A percentile compares a stretch with the other conserved stretches of the same genome.
Conservation (phyloP, 2,113 vertebrate genomes). For the Scolopax mira region DNA sequence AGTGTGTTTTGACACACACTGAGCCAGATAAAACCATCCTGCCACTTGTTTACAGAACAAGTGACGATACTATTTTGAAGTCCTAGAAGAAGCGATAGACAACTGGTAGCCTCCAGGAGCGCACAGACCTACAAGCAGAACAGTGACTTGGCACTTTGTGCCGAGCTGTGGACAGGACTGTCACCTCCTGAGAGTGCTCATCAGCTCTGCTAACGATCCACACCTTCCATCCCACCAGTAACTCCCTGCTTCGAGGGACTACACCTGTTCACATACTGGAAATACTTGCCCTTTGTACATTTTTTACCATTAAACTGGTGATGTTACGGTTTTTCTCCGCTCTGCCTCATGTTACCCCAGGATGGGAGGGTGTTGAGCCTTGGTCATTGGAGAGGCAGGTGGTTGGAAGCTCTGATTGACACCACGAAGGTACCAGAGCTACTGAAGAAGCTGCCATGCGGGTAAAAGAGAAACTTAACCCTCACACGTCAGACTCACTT, state of each 20-base stretch:
- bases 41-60: constrained; percentile 41
- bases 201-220: not conserved
- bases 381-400: not conserved
- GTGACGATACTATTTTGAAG: not conserved
- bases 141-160: not conserved
- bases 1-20: constrained; percentile 2
- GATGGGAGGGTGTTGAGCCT: rapidly evolving
- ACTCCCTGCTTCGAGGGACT: not conserved
- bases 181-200: not conserved
- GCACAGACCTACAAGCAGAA: not conserved
- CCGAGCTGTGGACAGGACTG: not conserved
- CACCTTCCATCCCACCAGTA: not conserved
- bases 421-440: not conserved
- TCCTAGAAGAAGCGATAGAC: not conserved
- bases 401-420: not conserved
- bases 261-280: rapidly evolving
- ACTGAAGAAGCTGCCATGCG: not conserved
- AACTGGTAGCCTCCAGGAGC: not conserved
- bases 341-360: not conserved
- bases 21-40: not conserved
- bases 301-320: not conserved
- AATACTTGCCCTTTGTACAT: not conserved
- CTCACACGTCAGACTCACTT: not conserved
- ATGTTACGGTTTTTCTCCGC: not conserved
- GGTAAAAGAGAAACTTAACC: not conserved